phyloP scores from a whole-genome alignment of 2,797 vertebrate species.

The Oreochromis grahami region DNA sequence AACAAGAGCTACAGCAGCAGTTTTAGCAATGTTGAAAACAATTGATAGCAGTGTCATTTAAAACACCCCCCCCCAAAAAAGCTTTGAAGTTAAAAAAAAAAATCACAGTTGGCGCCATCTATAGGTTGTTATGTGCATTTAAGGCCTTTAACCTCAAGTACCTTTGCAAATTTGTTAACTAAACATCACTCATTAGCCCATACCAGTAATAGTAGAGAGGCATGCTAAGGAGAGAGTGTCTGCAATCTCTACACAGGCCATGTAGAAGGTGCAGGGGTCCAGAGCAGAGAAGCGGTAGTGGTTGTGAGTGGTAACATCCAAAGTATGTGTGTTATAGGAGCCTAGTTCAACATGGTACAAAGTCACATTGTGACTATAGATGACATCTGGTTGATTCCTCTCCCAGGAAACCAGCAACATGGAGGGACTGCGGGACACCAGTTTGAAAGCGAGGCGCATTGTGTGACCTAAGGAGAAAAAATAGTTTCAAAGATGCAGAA shows the following conservation, averaged over 20 bases:
- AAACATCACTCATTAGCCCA: neutral
- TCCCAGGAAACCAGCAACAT: slow-evolving; percentile 62
- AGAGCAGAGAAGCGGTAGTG: slow-evolving; percentile 56
- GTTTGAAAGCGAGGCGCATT: slow-evolving; percentile 22
- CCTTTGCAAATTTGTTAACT: neutral
- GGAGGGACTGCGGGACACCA: slow-evolving; percentile 43
- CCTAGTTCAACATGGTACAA: slow-evolving; percentile 38
- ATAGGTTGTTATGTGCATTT: neutral
- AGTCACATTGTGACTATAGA: neutral
- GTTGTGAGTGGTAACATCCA: neutral
- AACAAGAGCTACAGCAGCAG: neutral
- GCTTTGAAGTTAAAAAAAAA: neutral
- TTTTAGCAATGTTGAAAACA: neutral
- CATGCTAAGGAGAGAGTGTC: slow-evolving; percentile 45
- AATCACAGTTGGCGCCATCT: neutral
- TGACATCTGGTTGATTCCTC: neutral
- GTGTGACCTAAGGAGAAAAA: slow-evolving; percentile 53
- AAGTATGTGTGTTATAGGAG: neutral
- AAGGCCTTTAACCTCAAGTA: neutral
- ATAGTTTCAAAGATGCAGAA: neutral
- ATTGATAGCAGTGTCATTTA: neutral
- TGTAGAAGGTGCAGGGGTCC: slow-evolving; percentile 56
- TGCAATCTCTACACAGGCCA: slow-evolving; percentile 53
- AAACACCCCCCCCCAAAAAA: neutral
- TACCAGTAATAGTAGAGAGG: slow-evolving; percentile 61